Evolutionary conservation across 1,140 invertebrate genomes (phyloP).

Genomic region (Zaprionus ornatus): DNA sequence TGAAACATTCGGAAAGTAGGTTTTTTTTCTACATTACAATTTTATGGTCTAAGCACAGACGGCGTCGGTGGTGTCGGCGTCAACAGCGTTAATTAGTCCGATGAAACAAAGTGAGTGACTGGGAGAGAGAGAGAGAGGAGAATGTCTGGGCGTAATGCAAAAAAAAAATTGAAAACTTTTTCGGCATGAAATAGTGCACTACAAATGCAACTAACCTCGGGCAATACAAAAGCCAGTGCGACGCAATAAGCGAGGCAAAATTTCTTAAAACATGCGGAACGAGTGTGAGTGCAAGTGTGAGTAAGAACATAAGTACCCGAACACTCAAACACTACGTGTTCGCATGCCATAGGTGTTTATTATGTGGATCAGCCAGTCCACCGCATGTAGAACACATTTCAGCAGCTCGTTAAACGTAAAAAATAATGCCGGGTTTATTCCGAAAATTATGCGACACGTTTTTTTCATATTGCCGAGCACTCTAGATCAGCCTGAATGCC

Average conservation of each 20-base stretch:
- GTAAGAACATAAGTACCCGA: neutral
- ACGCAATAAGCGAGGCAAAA: conserved; percentile 1
- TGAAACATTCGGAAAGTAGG: conserved; percentile 18
- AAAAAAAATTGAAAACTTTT: conserved; percentile 45
- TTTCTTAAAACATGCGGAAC: conserved; percentile 4
- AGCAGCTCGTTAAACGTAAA: neutral
- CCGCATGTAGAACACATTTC: conserved; percentile 15
- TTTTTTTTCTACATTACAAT: conserved; percentile 35
- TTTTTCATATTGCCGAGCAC: neutral
- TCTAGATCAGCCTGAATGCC: neutral
- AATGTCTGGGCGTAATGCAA: neutral
- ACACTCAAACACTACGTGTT: conserved; percentile 3
- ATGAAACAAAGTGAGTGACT: conserved; percentile 29
- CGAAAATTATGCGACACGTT: neutral
- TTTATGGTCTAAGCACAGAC: conserved; percentile 52
- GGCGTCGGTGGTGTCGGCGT: conserved; percentile 17
- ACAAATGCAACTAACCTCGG: conserved; percentile 66
- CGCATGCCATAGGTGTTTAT: conserved; percentile 20
- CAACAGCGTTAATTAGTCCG: conserved; percentile 66
- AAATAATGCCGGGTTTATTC: neutral
- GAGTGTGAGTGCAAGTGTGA: neutral
- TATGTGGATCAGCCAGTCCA: conserved; percentile 1
- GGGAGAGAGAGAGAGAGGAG: neutral
- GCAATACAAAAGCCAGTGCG: conserved; percentile 46
- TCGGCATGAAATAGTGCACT: conserved; percentile 28